phyloP scores from a whole-genome alignment of 2,888 invertebrate genomes.

The Copidosoma aretas region DNA sequence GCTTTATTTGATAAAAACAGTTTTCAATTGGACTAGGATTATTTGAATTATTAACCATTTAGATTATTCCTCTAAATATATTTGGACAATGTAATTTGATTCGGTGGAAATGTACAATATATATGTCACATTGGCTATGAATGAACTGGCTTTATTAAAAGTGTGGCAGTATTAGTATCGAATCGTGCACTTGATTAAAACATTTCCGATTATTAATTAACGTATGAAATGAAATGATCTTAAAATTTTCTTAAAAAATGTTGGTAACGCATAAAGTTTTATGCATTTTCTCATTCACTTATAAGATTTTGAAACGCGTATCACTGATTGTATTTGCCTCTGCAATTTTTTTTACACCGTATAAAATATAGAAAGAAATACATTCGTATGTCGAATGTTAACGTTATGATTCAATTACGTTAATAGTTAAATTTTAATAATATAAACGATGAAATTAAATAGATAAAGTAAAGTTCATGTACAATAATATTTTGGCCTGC shows the following conservation, averaged over 20 bases:
- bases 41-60: not conserved
- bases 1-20: not conserved
- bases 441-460: too few relatives aligned
- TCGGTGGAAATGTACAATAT: not conserved
- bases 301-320: not conserved
- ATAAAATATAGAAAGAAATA: not conserved
- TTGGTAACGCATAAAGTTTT: not conserved
- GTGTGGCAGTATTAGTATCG: not conserved
- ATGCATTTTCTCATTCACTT: not conserved
- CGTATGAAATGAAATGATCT: not conserved
- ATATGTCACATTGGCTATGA: not conserved
- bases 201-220: not conserved
- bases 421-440: too few relatives aligned
- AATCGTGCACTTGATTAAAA: not conserved
- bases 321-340: constrained; percentile 4
- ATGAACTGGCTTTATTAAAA: not conserved
- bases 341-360: not conserved
- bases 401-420: not conserved
- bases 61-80: not conserved
- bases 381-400: not conserved
- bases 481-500: too few relatives aligned
- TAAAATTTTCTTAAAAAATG: not conserved
- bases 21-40: not conserved
- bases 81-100: not conserved
- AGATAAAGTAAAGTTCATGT: too few relatives aligned